A percentile compares a stretch with the other conserved stretches of the same genome.
Conservation (phyloP, 2,888 invertebrate species). For the Apantesis nais region DNA sequence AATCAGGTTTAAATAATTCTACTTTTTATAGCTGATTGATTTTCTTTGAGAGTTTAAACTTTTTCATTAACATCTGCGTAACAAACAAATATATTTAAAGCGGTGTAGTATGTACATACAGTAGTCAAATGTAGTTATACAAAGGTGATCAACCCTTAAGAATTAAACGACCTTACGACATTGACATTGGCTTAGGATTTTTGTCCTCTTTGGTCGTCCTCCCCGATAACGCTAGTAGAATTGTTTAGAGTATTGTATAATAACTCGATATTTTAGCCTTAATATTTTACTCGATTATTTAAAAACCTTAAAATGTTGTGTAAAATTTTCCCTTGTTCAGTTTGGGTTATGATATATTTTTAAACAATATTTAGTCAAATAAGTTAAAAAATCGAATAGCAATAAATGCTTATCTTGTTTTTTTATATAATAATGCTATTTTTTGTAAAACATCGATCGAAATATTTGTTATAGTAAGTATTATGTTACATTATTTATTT, state of each 20-base stretch:
- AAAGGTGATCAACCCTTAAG: slow-evolving; percentile 53
- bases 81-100: slow-evolving; percentile 42
- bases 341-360: background rate
- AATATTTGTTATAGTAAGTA: too few relatives aligned
- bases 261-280: slow-evolving; percentile 6
- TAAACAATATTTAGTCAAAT: too few relatives aligned
- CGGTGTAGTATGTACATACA: slow-evolving; percentile 31
- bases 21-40: slow-evolving; percentile 17
- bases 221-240: slow-evolving; percentile 37
- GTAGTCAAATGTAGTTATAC: slow-evolving; percentile 39
- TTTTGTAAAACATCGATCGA: too few relatives aligned
- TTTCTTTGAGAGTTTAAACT: slow-evolving; percentile 16
- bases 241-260: slow-evolving; percentile 15
- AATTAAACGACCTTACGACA: slow-evolving; percentile 59
- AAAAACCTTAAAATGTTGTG: background rate
- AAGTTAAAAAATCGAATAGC: too few relatives aligned
- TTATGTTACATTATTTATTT: too few relatives aligned
- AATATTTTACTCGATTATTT: too few relatives aligned
- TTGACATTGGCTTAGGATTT: slow-evolving; percentile 52
- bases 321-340: background rate
- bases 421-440: too few relatives aligned
- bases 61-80: slow-evolving; percentile 16
- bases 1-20: too few relatives aligned
- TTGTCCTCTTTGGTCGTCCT: slow-evolving; percentile 46
- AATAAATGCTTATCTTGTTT: too few relatives aligned